Conservation (phyloP, 92 coral and sea anemone species). For the Nematostella vectensis region DNA sequence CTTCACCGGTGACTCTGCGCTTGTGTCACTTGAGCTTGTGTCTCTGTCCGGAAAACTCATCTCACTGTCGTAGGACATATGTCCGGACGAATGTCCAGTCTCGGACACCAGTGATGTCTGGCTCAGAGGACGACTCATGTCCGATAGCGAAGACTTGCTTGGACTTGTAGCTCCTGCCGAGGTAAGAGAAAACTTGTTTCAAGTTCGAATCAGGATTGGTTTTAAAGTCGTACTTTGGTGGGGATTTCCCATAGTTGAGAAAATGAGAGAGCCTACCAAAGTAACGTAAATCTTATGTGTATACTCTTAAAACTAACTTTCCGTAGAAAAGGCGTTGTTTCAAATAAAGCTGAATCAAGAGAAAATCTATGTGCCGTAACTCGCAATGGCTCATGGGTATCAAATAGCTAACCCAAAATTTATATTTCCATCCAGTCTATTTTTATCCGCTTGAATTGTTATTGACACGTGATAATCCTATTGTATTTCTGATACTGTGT, state of each 20-base stretch:
- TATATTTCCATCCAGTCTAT: no score
- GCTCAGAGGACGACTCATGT: neutral
- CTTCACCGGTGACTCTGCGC: conserved; percentile 12
- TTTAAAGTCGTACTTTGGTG: neutral
- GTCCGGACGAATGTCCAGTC: conserved; percentile 18
- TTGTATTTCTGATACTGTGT: no score
- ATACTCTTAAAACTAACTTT: no score
- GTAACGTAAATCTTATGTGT: no score
- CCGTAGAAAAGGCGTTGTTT: no score
- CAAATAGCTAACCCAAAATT: no score
- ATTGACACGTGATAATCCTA: no score
- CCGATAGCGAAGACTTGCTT: neutral
- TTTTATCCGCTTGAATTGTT: no score
- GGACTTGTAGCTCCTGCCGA: neutral
- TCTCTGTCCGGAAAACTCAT: conserved; percentile 23
- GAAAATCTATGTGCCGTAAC: no score
- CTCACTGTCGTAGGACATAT: conserved; percentile 43
- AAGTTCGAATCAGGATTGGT: neutral
- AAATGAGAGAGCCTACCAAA: neutral
- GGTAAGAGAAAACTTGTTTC: neutral
- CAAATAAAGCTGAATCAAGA: no score
- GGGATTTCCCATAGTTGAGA: neutral
- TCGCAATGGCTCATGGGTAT: no score
- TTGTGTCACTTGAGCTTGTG: conserved; percentile 16
- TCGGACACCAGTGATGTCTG: conserved; percentile 4